Base-by-base conservation (phyloP, 2,113 vertebrate genomes). In the Anoplopoma fimbria region DNA sequence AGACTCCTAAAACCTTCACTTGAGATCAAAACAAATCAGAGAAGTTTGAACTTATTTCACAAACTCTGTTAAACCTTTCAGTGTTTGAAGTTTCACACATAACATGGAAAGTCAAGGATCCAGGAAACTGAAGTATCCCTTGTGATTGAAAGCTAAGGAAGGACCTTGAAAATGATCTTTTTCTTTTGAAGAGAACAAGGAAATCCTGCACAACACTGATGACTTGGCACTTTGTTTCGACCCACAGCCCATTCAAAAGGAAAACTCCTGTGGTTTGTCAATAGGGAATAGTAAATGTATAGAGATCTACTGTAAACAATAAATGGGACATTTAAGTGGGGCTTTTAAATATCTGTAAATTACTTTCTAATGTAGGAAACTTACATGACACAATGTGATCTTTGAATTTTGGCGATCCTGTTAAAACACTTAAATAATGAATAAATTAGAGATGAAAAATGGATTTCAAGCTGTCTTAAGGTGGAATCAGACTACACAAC, bases 1-100 rank as follows among this genome's bases (percentile, higher is more conserved):
- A 49, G 1, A 72, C 77, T 81, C 85, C 77, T 81, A 53, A 78
- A 9, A 61, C 34, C 38, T 2, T 70, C 72, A 34, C 40, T 13
- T 36, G 58, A 62, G 83, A 62, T 42, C 31, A 15, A 42, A 49
- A 25, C 33, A 15, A 33, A 73, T 23, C n/a, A n/a, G n/a, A n/a
- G 77, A 1, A 23, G 53, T 57, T 38, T 74, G 61, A 45, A 23
- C 49, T 31, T 25, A 53, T 27, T 21, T 55, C 4, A 51, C 4
- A 1, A 45, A 57, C 68, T 31, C 58, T 17, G n/a, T 61, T 58
- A 65, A 69, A 79, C 72, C 53, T 65, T 68, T 77, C 19, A 40
- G 27, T 68, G 57, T 75, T 61, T 84, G 38, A 74, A 72, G 60
- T 57, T n/a, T 68, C 31, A 51, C 42, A 65, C 27, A 31, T 42